Evolutionary conservation across 2,888 invertebrate species (phyloP).

Genomic region (Parnassius apollo): DNA sequence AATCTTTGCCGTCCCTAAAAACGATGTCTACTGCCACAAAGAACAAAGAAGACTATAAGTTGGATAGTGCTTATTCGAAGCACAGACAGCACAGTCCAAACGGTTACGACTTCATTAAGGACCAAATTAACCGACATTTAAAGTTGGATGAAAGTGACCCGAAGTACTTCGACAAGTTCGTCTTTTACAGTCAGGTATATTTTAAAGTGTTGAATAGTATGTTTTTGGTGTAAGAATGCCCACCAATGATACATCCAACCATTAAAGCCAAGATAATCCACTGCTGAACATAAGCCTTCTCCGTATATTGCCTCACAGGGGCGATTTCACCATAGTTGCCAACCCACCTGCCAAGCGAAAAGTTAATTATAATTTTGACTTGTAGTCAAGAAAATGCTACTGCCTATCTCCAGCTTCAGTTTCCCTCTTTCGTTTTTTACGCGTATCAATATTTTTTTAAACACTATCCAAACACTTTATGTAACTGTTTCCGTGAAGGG

Average conservation of each 20-base stretch:
- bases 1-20: slow-evolving; percentile 89
- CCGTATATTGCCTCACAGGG: background rate
- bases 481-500: too few species aligned
- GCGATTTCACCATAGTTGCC: background rate
- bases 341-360: background rate
- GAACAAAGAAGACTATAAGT: slow-evolving; percentile 69
- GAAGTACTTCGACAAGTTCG: slow-evolving; percentile 83
- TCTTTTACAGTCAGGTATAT: slow-evolving; percentile 92
- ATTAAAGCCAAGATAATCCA: background rate
- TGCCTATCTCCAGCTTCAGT: too few species aligned
- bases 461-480: too few species aligned
- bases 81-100: slow-evolving; percentile 93
- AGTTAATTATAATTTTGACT: too few species aligned
- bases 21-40: slow-evolving; percentile 84
- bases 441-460: too few species aligned
- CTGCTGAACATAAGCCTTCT: background rate
- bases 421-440: too few species aligned
- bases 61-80: slow-evolving; percentile 82
- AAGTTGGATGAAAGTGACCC: slow-evolving; percentile 74
- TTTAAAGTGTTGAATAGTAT: background rate
- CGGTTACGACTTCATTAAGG: slow-evolving; percentile 84
- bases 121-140: slow-evolving; percentile 83
- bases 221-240: background rate
- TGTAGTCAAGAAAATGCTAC: too few species aligned
- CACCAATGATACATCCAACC: background rate